A percentile compares a stretch with the other conserved stretches of the same genome.
Evolutionary conservation across 2,113 vertebrate genomes (phyloP).

Genomic region (Cyprinodon tularosa): DNA sequence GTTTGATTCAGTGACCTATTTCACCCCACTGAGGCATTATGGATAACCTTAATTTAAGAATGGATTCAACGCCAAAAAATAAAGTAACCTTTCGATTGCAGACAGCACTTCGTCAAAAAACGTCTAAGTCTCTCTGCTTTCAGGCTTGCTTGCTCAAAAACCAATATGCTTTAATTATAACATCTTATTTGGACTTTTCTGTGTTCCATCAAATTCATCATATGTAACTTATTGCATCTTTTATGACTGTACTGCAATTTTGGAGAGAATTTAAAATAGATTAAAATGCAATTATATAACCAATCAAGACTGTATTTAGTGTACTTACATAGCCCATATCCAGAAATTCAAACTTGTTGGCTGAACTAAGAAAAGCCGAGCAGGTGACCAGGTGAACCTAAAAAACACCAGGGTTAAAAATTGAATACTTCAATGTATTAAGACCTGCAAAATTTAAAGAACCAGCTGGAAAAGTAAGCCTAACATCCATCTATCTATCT

Average conservation of each 20-base stretch:
- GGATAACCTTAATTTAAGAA: constrained; percentile 23
- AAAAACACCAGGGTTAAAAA: constrained; percentile 17
- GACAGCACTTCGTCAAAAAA: constrained; percentile 2
- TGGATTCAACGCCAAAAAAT: constrained; percentile 6
- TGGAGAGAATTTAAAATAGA: neutral
- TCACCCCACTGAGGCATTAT: constrained; percentile 18
- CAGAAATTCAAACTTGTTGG: constrained; percentile 92
- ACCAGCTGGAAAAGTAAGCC: neutral
- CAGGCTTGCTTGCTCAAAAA: neutral
- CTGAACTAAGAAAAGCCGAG: constrained; percentile 90
- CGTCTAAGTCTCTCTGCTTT: neutral
- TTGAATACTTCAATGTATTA: constrained; percentile 5
- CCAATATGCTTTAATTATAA: neutral
- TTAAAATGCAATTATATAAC: neutral
- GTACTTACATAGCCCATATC: constrained; percentile 93
- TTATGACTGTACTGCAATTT: neutral
- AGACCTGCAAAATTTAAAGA: neutral
- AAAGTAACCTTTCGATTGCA: constrained; percentile 8
- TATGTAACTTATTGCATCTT: neutral
- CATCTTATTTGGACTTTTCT: neutral
- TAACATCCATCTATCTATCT: neutral
- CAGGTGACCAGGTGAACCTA: constrained; percentile 92
- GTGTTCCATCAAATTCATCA: neutral
- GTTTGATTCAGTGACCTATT: constrained; percentile 42
- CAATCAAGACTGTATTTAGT: neutral